Evolutionary conservation across 2,113 vertebrate genomes (phyloP), one percentile per base, ranked within the genome.

Genomic region (Turnix velox): DNA sequence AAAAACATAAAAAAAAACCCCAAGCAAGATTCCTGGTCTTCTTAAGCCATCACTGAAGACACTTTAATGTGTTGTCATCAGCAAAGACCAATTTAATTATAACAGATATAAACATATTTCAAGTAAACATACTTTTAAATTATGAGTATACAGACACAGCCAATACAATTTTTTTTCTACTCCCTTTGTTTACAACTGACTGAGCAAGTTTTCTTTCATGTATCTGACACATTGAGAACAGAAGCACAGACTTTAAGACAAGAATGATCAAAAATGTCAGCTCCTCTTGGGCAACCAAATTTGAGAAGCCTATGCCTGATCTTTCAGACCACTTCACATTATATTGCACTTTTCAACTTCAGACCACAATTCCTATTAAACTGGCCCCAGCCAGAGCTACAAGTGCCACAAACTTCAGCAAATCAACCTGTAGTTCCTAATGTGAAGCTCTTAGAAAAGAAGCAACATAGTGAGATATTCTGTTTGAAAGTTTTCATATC

Each of bases 221-320:
- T 67, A 22, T 67, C 25, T 81, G 87, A 92, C 88, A 92, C 87
- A 88, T 8, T 54, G 80, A 93, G 77, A 92, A 43, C 43, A 92
- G 65, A 68, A 80, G 68, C 30, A 48, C 4, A 2, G 73, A 49
- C 31, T 80, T 57, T 61, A 93, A 66, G 79, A 85, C 58, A 83
- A 89, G 58, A 93, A 86, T 46, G 68, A 78, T 88, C 73, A 95
- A 67, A 93, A 84, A 31, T 49, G 35, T 91, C 91, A 93, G 31
- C 33, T 85, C 28, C 37, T 73, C 71, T 92, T 88, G 72, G 33
- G n/a, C 45, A 86, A 73, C 40, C 16, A 69, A 87, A 61, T 76
- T 86, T 46, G 51, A 90, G 73, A 84, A 81, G 65, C 20, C 84
- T 62, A 17, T n/a, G 35, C 10, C 14, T 58, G 28, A 81, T 84